Evolutionary conservation across 2,113 vertebrate species (phyloP), one percentile per base, ranked within the genome.

Genomic region (Ammodytes marinus): DNA sequence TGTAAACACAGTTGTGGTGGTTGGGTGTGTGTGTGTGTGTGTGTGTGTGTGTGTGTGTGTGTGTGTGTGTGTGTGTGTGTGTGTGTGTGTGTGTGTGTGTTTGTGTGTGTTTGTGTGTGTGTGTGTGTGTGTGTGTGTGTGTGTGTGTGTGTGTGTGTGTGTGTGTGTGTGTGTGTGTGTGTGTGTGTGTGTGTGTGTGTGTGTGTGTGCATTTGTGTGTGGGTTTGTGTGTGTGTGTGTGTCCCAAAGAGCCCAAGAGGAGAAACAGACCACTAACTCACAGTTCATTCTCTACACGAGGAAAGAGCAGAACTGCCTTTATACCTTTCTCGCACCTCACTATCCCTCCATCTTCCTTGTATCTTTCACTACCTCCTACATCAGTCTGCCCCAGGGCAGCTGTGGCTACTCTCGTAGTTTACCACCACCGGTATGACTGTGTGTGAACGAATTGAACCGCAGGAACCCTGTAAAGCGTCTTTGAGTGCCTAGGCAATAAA

Each of bases 191-290:
- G n/a, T n/a, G n/a, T n/a, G n/a, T n/a, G n/a, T n/a, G n/a, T n/a
- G n/a, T n/a, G n/a, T n/a, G n/a, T n/a, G n/a, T n/a, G n/a, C n/a
- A n/a, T n/a, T n/a, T n/a, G n/a, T n/a, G n/a, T n/a, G n/a, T n/a
- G n/a, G n/a, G n/a, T n/a, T n/a, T n/a, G n/a, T n/a, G n/a, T n/a
- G n/a, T n/a, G n/a, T n/a, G n/a, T n/a, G n/a, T n/a, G n/a, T n/a
- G n/a, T n/a, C n/a, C n/a, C 27, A 49, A 82, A 74, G 71, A 84
- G 75, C 81, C 75, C 69, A 49, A 58, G 87, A 92, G 80, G 85
- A 39, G 85, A 90, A 84, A 82, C 89, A 90, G 91, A 86, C 84
- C 82, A 63, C 83, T 59, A 66, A 81, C 81, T 83, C 79, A 79
- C 69, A 73, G 79, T 80, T 87, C 72, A 78, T 82, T 83, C 53